Conservation (phyloP, 2,888 invertebrate genomes). For the Cataglyphis altisquamis region DNA sequence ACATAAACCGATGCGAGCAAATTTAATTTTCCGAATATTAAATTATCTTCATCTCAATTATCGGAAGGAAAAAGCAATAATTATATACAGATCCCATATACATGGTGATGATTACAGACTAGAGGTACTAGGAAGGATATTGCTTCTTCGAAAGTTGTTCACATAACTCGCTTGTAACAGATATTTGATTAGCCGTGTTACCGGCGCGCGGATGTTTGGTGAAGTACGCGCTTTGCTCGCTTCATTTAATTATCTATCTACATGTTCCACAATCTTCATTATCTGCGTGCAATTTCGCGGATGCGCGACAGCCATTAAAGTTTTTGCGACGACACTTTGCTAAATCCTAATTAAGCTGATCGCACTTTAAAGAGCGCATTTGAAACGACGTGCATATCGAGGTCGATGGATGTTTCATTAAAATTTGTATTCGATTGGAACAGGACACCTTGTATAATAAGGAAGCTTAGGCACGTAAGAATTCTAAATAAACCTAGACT, state of each 20-base stretch:
- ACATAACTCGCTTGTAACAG: slow-evolving; percentile 57
- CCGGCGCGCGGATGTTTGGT: slow-evolving; percentile 35
- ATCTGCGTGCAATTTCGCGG: slow-evolving; percentile 6
- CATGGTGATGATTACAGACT: not conserved
- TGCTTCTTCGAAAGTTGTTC: slow-evolving; percentile 54
- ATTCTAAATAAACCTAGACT: not conserved
- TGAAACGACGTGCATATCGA: not conserved
- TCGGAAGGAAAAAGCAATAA: not conserved
- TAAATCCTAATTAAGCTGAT: not conserved
- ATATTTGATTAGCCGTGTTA: slow-evolving; percentile 58
- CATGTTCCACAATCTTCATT: slow-evolving; percentile 36
- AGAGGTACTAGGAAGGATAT: slow-evolving; percentile 25
- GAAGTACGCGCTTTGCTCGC: slow-evolving; percentile 37
- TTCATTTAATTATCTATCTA: slow-evolving; percentile 46
- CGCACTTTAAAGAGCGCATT: not conserved
- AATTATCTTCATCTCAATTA: not conserved
- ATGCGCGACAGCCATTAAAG: slow-evolving; percentile 19
- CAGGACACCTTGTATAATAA: not conserved
- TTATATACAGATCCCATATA: not conserved
- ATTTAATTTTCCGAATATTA: slow-evolving; percentile 12
- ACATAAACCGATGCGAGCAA: not conserved
- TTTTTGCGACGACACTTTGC: not conserved
- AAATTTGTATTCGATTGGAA: slow-evolving; percentile 2
- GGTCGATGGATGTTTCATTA: not conserved
- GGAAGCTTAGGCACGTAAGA: not conserved